Conservation (phyloP, 2,888 invertebrate genomes). For the Abrostola triplasia region DNA sequence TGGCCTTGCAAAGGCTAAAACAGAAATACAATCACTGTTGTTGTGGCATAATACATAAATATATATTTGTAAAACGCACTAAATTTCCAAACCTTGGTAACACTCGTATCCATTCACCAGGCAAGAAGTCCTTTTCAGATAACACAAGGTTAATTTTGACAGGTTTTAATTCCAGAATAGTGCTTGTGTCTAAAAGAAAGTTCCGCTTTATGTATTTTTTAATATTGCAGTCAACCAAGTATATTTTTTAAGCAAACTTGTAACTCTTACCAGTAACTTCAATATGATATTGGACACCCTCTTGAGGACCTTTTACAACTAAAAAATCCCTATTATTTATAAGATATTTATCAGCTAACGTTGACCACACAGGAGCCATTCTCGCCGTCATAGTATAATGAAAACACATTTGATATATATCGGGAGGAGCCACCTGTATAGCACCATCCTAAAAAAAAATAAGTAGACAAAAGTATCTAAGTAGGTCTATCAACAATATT, state of each 20-base stretch:
- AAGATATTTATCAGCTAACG: slow-evolving; percentile 71
- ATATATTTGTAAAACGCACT: neutral
- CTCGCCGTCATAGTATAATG: slow-evolving; percentile 80
- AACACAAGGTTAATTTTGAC: slow-evolving; percentile 74
- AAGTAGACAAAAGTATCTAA: neutral
- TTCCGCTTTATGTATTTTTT: neutral
- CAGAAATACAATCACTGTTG: slow-evolving; percentile 5
- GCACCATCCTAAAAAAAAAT: slow-evolving; percentile 69
- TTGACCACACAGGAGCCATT: slow-evolving; percentile 80
- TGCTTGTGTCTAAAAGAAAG: slow-evolving; percentile 62
- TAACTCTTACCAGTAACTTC: slow-evolving; percentile 64
- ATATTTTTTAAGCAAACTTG: no score
- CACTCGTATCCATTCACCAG: slow-evolving; percentile 78
- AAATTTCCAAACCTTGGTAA: slow-evolving; percentile 75
- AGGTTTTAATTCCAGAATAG: slow-evolving; percentile 68
- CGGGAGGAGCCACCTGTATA: slow-evolving; percentile 66
- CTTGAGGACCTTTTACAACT: slow-evolving; percentile 68
- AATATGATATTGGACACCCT: slow-evolving; percentile 71
- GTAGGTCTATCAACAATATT: neutral
- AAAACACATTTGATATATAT: slow-evolving; percentile 77
- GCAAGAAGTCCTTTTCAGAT: slow-evolving; percentile 62
- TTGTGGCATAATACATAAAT: neutral
- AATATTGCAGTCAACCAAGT: neutral
- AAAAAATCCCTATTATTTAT: slow-evolving; percentile 82
- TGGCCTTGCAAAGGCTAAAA: slow-evolving; percentile 78